phyloP scores from a whole-genome alignment of 2,113 vertebrate species.

The Sporophila hypoxantha region DNA sequence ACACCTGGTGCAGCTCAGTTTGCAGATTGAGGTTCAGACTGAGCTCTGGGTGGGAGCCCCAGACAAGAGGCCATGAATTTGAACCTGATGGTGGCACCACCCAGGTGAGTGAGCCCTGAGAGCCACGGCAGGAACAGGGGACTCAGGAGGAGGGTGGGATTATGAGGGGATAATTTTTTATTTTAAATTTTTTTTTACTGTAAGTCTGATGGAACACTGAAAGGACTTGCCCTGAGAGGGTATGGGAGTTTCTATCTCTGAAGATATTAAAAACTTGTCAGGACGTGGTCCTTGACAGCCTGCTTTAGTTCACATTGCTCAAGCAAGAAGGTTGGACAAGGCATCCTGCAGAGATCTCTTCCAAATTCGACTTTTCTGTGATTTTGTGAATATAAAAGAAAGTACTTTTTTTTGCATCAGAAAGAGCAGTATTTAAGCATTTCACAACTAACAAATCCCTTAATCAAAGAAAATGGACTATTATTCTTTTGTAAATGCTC shows the following conservation, averaged over 20 bases:
- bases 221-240: neutral
- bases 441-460: neutral
- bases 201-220: neutral
- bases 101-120: neutral
- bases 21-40: neutral
- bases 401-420: neutral
- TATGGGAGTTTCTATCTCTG: neutral
- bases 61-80: neutral
- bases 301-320: neutral
- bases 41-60: neutral
- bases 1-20: neutral
- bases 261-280: neutral
- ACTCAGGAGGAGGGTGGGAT: neutral
- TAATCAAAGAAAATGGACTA: neutral
- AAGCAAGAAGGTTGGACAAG: neutral
- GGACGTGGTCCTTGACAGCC: neutral
- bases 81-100: neutral
- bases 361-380: neutral
- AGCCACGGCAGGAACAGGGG: neutral
- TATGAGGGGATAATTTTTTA: neutral
- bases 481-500: neutral
- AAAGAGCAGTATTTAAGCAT: neutral
- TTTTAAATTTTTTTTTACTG: fast-evolving
- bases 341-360: neutral
- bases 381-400: neutral